Evolutionary conservation across 1,140 invertebrate genomes (phyloP).

Genomic region (Neodiprion lecontei): DNA sequence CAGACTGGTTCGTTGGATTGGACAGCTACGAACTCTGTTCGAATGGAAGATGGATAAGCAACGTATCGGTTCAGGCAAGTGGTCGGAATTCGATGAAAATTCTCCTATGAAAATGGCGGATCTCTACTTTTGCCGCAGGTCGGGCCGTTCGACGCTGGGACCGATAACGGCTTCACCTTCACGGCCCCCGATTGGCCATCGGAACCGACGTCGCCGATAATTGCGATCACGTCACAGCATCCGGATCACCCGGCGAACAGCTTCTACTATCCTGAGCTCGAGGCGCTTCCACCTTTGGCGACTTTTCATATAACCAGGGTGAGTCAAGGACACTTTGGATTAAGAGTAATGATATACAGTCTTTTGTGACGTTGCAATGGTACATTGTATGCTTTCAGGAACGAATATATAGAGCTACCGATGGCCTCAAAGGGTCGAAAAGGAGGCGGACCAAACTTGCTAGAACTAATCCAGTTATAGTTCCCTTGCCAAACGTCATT

Average conservation of each 20-base stretch:
- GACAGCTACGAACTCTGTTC: constrained; percentile 68
- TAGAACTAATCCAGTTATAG: background rate
- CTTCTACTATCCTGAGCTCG: constrained; percentile 64
- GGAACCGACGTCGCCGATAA: constrained; percentile 65
- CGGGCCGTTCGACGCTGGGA: constrained; percentile 73
- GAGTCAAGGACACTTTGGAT: background rate
- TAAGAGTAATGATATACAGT: background rate
- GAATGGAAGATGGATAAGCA: constrained; percentile 69
- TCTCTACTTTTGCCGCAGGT: constrained; percentile 42
- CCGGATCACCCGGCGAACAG: constrained; percentile 66
- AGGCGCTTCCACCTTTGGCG: constrained; percentile 64
- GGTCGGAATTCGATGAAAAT: background rate
- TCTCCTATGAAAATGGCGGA: background rate
- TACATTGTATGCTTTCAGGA: background rate
- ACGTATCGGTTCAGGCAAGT: constrained; percentile 62
- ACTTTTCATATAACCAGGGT: constrained; percentile 30
- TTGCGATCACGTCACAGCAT: constrained; percentile 62
- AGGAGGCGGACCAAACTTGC: background rate
- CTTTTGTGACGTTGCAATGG: background rate
- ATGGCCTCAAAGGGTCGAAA: background rate
- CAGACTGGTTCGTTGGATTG: constrained; percentile 76
- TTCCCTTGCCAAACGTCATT: background rate
- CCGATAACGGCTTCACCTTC: constrained; percentile 72
- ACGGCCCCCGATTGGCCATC: constrained; percentile 68
- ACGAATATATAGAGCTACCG: background rate